Evolutionary conservation across 2,113 vertebrate genomes (phyloP), one percentile per base, ranked within the genome.

Genomic region (Ictalurus furcatus): DNA sequence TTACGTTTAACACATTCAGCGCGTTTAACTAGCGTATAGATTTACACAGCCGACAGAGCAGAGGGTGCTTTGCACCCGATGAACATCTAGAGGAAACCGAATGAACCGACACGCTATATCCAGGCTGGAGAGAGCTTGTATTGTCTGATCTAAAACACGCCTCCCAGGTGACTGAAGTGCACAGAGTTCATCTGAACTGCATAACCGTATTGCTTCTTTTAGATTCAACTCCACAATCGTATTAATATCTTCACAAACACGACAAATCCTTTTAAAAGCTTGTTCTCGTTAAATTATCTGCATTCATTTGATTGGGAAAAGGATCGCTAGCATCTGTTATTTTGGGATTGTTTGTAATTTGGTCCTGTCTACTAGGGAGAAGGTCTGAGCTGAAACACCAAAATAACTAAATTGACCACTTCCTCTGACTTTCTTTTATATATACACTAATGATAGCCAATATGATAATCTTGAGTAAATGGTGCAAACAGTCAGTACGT

Each of bases 11-110:
- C 63, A 84, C 19, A 14, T 61, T 61, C 58, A 14, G 40, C 2
- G 19, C 34, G 58, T 83, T 83, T 61, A 83, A 84, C 58, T 84
- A 63, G 59, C 2, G 58, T 61, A 84, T 84, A 84, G 81, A 84
- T 84, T 84, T 84, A 84, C 81, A 63, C 81, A 25, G 81, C 34
- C 58, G 81, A 84, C 81, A 37, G 80, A 52, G 21, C 1, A 44
- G 74, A 48, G 76, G 11, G 1, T 11, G 58, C 54, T 84, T 28
- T 13, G 34, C 34, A 16, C n/a, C 34, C 23, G 12, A 28, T 17
- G 19, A 63, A 84, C 81, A 44, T 84, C 81, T 63, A 28, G 28
- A 61, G 23, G 58, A 63, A 83, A 40, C 34, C 1, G 58, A 63
- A 63, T 14, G 81, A 44, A 28, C 81, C 2, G 58, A 16, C 58